Base-by-base conservation (phyloP, 1,140 invertebrate species). In the Neodiprion fabricii region DNA sequence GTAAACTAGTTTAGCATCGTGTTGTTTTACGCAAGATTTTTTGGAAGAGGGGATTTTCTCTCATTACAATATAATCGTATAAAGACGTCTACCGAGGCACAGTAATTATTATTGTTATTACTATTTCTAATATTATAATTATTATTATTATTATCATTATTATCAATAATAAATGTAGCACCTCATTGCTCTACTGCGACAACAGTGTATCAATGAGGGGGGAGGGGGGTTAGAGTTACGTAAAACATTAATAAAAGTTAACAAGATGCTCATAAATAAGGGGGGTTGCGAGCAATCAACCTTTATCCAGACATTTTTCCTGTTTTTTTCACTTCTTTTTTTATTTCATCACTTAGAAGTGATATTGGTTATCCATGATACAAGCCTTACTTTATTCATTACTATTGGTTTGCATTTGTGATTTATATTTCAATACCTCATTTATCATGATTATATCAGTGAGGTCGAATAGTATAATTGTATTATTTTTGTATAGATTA, bases 191-290 rank as follows among this genome's bases (percentile, higher is more conserved):
- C 76, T 47, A 66, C 68, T 17, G 77, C 72, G 76, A 78, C 72
- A 74, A 74, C 74, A 77, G 75, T 67, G 73, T 79, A 75, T 78
- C 70, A 53, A 75, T 81, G 70, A 76, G 79, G 78, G 79, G 74
- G 75, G 70, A 80, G 80, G 78, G 77, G 72, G 74, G 83, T 85
- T 86, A 86, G 76, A 85, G 81, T 86, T 85, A 84, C 82, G 79
- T 84, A 82, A 86, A 85, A 85, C 81, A 84, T 83, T 82, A 85
- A 85, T 85, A 81, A 85, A 83, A 84, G 82, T 85, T 85, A 88
- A 87, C 85, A 87, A 85, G 84, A 85, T 87, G 82, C 81, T 87
- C 81, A 85, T 86, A 84, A 85, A 86, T 85, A 84, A 82, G 81
- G 86, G 79, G 79, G 81, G 83, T 84, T 82, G 81, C 84, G 81